Evolutionary conservation across 1,140 invertebrate species (phyloP).

Genomic region (Dufourea novaeangliae): DNA sequence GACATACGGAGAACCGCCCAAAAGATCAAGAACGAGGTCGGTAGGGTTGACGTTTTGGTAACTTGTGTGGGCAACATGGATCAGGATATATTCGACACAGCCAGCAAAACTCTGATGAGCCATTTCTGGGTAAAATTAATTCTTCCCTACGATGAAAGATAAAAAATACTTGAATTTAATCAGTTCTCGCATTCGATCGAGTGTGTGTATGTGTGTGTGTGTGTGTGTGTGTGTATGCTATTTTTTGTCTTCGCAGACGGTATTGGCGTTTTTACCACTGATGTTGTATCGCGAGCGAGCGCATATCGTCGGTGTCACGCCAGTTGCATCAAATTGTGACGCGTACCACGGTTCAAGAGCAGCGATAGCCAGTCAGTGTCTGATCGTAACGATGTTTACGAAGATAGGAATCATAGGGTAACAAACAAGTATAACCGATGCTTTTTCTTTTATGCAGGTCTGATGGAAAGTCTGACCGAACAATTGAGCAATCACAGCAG

Average conservation of each 20-base stretch:
- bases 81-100: constrained; percentile 70
- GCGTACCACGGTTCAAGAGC: constrained; percentile 73
- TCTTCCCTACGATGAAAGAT: not conserved
- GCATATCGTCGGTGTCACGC: constrained; percentile 75
- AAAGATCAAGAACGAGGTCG: constrained; percentile 74
- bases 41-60: constrained; percentile 75
- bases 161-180: not conserved
- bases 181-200: not conserved
- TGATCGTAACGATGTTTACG: not conserved
- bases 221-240: too few species aligned
- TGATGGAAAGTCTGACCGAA: constrained; percentile 74
- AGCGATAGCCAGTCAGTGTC: constrained; percentile 71
- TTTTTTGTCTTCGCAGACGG: constrained; percentile 67
- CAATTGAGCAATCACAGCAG: constrained; percentile 63
- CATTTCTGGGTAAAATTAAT: constrained; percentile 75
- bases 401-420: not conserved
- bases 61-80: constrained; percentile 71
- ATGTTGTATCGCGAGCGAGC: constrained; percentile 68
- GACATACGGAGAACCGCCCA: constrained; percentile 68
- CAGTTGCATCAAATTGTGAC: constrained; percentile 69
- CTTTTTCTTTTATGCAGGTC: constrained; percentile 58
- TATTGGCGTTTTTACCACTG: constrained; percentile 76
- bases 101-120: constrained; percentile 75
- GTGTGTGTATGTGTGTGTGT: too few species aligned
- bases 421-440: not conserved